These are phyloP conservation scores for Petrocephalus microphthalmus DNA, from an alignment of 2,113 vertebrate species.

Conservation along the genomic window DNA sequence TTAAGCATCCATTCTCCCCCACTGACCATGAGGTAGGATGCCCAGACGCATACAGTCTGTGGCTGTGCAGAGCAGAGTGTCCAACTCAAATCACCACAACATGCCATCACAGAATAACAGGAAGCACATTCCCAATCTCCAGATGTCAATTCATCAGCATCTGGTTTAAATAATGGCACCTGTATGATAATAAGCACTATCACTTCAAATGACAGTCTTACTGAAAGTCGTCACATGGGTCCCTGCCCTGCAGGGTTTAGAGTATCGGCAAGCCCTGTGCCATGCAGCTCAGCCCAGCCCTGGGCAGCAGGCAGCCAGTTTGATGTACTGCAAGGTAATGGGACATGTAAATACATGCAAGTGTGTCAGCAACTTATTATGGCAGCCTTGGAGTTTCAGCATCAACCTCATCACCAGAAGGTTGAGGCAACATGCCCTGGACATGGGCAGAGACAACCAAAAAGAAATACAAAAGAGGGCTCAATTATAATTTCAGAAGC, in stretches of 20 bases:
- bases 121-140: neutral
- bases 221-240: neutral
- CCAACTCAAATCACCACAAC: neutral
- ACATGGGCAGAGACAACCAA: neutral
- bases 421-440: neutral
- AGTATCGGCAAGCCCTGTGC: neutral
- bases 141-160: neutral
- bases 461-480: neutral
- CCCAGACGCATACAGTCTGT: neutral
- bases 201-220: neutral
- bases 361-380: neutral
- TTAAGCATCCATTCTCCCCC: neutral
- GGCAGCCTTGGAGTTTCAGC: neutral
- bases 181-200: neutral
- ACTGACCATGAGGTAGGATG: neutral
- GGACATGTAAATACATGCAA: neutral
- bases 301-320: neutral
- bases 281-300: neutral
- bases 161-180: neutral
- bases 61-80: neutral
- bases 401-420: neutral
- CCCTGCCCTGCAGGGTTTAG: conserved; percentile 5
- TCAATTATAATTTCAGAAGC: neutral
- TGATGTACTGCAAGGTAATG: neutral
- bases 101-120: neutral